These are phyloP conservation scores for Rutpela maculata DNA, from an alignment of 2,888 invertebrate species.

Conservation along the genomic window DNA sequence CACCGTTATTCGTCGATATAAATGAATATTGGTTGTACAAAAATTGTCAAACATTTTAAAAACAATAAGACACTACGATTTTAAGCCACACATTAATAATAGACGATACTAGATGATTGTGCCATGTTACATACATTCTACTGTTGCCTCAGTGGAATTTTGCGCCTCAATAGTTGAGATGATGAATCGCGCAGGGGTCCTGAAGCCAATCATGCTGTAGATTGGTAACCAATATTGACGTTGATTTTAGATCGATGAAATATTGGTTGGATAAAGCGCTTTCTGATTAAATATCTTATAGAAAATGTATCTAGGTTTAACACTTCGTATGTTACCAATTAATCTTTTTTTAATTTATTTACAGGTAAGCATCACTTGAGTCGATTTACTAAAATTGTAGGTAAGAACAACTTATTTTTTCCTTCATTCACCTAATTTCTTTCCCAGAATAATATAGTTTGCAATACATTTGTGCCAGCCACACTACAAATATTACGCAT, in stretches of 20 bases:
- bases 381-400: background rate
- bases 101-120: no score
- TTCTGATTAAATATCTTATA: slow-evolving; percentile 37
- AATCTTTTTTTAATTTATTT: background rate
- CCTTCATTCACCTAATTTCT: no score
- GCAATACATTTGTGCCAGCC: no score
- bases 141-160: no score
- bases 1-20: no score
- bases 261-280: slow-evolving; percentile 59
- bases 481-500: no score
- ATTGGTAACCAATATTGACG: slow-evolving; percentile 58
- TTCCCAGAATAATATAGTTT: no score
- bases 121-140: no score
- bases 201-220: slow-evolving; percentile 62
- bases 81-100: no score
- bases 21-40: no score
- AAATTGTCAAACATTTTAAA: no score
- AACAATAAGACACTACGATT: no score
- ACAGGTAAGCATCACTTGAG: background rate
- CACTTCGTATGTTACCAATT: background rate
- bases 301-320: background rate
- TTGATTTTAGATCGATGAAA: slow-evolving; percentile 62
- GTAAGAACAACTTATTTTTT: background rate
- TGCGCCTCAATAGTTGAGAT: slow-evolving; percentile 9
- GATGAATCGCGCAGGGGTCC: slow-evolving; percentile 62